These are phyloP conservation scores for Helarctos malayanus DNA, from an alignment of 2,797 vertebrate species.

Conservation along the genomic window DNA sequence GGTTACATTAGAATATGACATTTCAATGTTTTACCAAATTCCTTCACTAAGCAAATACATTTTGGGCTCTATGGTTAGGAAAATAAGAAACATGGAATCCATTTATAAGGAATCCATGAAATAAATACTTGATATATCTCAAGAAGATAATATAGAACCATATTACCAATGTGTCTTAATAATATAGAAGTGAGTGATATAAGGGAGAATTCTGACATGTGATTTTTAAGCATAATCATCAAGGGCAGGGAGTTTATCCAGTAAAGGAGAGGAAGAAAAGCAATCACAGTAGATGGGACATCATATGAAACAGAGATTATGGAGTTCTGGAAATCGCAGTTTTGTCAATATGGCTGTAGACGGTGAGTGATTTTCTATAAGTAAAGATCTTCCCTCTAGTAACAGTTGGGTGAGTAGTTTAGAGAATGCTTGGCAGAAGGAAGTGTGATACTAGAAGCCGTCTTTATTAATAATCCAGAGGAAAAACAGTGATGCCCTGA, in stretches of 20 bases:
- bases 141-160: background rate
- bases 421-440: background rate
- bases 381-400: background rate
- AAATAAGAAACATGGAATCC: background rate
- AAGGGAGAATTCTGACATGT: background rate
- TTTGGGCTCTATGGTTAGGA: background rate
- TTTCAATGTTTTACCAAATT: background rate
- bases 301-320: background rate
- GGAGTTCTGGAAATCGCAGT: background rate
- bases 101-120: background rate
- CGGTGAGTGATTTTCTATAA: background rate
- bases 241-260: background rate
- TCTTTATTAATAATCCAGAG: background rate
- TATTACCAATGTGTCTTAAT: background rate
- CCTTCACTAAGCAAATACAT: background rate
- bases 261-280: background rate
- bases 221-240: background rate
- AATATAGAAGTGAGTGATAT: background rate
- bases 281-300: rapidly evolving
- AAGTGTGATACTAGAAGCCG: background rate
- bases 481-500: background rate
- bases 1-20: background rate
- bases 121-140: background rate
- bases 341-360: background rate
- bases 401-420: background rate